A percentile compares a stretch with the other conserved stretches of the same genome.
Conservation (phyloP, 2,888 invertebrate species). For the Panopea generosa region DNA sequence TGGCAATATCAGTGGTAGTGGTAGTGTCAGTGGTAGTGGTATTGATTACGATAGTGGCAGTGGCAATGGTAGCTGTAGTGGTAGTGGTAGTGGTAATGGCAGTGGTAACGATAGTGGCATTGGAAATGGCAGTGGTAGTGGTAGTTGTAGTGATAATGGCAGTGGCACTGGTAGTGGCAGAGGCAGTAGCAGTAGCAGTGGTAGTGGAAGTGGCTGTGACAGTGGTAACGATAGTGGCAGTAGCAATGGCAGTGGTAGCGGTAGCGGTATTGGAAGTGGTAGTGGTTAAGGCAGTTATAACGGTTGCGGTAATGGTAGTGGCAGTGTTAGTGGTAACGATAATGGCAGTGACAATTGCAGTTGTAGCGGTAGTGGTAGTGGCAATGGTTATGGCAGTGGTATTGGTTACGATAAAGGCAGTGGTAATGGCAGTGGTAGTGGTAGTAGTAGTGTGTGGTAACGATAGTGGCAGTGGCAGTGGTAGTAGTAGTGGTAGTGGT, state of each 20-base stretch:
- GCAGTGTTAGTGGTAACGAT: neutral
- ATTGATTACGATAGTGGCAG: constrained; percentile 6
- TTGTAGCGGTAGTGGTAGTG: no score
- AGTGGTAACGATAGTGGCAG: neutral
- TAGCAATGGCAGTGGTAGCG: constrained; percentile 1
- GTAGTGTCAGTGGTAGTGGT: constrained; percentile 1
- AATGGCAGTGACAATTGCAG: neutral
- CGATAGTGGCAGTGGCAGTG: constrained; percentile 6
- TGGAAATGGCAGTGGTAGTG: neutral
- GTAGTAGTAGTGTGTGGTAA: neutral
- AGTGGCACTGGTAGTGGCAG: constrained; percentile 1
- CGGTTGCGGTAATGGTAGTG: neutral
- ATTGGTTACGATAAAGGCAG: neutral
- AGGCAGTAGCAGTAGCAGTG: constrained; percentile 2
- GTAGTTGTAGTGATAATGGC: neutral
- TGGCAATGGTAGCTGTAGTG: constrained; percentile 3
- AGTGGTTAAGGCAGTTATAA: no score
- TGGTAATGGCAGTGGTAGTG: neutral
- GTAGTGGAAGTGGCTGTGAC: neutral
- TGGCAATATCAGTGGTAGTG: no score
- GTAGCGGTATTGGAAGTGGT: no score
- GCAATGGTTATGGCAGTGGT: no score
- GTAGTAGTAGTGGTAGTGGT: constrained; percentile 2
- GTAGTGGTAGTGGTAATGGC: constrained; percentile 1
- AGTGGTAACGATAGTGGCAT: neutral